Percentiles rank a stretch among this genome's conserved stretches.
These are phyloP conservation scores for Embidobia sp. DNA, from an alignment of 2,888 invertebrate species.

Conservation along the genomic window DNA sequence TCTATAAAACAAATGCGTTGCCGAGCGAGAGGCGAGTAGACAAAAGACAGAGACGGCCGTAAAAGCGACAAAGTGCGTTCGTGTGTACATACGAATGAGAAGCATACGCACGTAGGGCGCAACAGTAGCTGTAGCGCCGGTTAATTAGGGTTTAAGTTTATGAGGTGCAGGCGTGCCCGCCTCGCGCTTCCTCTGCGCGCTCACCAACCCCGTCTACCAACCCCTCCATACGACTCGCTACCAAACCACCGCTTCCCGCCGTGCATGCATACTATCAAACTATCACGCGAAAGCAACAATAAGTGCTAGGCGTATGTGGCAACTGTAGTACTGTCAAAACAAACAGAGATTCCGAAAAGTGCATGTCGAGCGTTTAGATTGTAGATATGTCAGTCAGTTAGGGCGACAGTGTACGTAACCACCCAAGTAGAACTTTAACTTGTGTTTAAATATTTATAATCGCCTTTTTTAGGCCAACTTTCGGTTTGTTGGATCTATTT, in stretches of 20 bases:
- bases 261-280: conserved; percentile 72
- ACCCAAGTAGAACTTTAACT: too few species aligned
- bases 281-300: conserved; percentile 75
- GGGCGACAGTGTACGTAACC: too few species aligned
- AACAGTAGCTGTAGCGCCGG: conserved; percentile 82
- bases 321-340: conserved; percentile 66
- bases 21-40: conserved; percentile 45
- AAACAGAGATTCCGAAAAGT: neutral
- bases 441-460: too few species aligned
- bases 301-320: conserved; percentile 70
- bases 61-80: conserved; percentile 76
- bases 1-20: conserved; percentile 55
- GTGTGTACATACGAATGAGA: conserved; percentile 75
- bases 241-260: conserved; percentile 70
- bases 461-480: too few species aligned
- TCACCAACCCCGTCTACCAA: conserved; percentile 69
- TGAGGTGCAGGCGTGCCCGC: conserved; percentile 81
- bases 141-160: conserved; percentile 82
- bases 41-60: conserved; percentile 56
- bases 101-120: conserved; percentile 79
- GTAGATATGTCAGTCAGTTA: too few species aligned
- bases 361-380: too few species aligned
- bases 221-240: conserved; percentile 69
- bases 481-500: too few species aligned
- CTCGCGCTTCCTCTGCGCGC: conserved; percentile 69